Conservation (phyloP, 2,797 vertebrate genomes). For the Mormyrus hasselquistii region DNA sequence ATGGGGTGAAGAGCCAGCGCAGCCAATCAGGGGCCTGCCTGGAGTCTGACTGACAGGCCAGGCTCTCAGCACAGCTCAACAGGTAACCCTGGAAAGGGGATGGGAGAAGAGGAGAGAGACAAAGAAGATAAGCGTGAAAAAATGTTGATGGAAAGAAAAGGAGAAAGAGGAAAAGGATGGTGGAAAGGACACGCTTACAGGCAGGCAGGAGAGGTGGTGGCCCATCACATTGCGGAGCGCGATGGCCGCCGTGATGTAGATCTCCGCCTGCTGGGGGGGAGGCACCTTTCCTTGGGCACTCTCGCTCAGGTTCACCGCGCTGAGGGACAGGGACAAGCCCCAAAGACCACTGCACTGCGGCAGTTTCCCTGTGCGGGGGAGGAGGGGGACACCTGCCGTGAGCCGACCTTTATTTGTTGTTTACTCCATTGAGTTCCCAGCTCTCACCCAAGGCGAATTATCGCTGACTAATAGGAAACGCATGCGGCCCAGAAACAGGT, state of each 20-base stretch:
- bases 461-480: not conserved
- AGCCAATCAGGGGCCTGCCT: conserved; percentile 76
- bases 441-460: not conserved
- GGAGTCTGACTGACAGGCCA: conserved; percentile 65
- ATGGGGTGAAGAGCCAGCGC: conserved; percentile 88
- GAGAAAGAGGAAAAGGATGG: not conserved
- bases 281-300: conserved; percentile 86
- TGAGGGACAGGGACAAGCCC: conserved; percentile 82
- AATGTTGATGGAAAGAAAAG: not conserved
- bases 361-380: conserved; percentile 70
- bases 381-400: not conserved
- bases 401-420: not conserved
- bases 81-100: conserved; percentile 73
- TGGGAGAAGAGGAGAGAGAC: not conserved
- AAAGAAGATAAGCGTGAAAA: not conserved
- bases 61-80: conserved; percentile 75
- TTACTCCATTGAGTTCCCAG: not conserved
- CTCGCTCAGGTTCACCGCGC: conserved; percentile 87
- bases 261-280: conserved; percentile 74
- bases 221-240: conserved; percentile 73
- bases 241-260: conserved; percentile 83
- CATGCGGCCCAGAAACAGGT: not conserved
- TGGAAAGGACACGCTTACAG: conserved; percentile 58
- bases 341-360: conserved; percentile 76
- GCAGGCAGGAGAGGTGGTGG: conserved; percentile 77